Percentiles rank a stretch among this genome's conserved stretches.
Conservation (phyloP, 2,797 vertebrate genomes). For the Carduelis carduelis region DNA sequence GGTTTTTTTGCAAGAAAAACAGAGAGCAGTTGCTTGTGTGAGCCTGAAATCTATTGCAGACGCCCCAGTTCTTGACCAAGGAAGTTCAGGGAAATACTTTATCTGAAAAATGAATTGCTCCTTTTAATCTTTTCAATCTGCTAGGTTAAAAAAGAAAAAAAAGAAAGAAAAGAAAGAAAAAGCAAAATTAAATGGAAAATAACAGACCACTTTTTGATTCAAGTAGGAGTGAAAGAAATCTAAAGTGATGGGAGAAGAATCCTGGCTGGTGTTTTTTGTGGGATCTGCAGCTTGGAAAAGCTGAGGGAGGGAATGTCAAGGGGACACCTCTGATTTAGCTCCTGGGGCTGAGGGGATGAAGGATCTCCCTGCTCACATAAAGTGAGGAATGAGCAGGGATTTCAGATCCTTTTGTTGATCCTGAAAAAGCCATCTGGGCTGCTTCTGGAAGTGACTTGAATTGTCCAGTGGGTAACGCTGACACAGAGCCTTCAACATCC, state of each 20-base stretch:
- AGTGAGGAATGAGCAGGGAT: not conserved
- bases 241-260: not conserved
- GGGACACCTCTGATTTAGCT: not conserved
- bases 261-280: not conserved
- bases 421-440: not conserved
- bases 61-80: not conserved
- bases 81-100: not conserved
- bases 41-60: not conserved
- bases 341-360: not conserved
- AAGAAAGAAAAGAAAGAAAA: accelerated
- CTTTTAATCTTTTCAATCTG: not conserved
- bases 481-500: accelerated
- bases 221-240: not conserved
- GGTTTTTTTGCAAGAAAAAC: not conserved
- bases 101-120: not conserved
- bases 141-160: no score
- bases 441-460: not conserved
- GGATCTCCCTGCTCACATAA: not conserved
- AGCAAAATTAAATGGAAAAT: not conserved
- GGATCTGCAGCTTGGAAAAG: not conserved
- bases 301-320: not conserved
- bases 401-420: not conserved
- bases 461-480: not conserved
- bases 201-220: not conserved
- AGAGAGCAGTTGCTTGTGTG: not conserved